These are phyloP conservation scores for Pseudoips prasinana DNA, from an alignment of 2,888 invertebrate species.

Conservation along the genomic window DNA sequence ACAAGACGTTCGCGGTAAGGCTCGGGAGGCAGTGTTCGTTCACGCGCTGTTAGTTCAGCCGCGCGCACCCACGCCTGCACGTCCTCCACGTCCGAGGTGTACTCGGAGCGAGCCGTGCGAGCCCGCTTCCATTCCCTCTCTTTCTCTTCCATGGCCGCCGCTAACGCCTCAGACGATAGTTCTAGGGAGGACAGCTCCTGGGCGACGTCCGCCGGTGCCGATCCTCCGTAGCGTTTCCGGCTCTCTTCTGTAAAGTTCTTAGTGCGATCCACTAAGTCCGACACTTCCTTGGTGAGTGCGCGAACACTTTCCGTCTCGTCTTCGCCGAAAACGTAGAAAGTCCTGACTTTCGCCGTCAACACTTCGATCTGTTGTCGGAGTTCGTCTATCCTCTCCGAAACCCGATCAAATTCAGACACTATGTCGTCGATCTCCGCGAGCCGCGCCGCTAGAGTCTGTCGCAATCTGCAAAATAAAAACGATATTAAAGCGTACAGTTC, in stretches of 20 bases:
- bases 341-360: slow-evolving; percentile 84
- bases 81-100: slow-evolving; percentile 89
- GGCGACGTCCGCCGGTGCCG: slow-evolving; percentile 89
- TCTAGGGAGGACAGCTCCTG: slow-evolving; percentile 92
- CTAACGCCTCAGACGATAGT: slow-evolving; percentile 89
- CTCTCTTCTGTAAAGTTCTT: slow-evolving; percentile 82
- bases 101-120: slow-evolving; percentile 90
- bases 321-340: slow-evolving; percentile 90
- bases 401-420: slow-evolving; percentile 88
- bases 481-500: slow-evolving; percentile 47
- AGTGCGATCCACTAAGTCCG: slow-evolving; percentile 79
- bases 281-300: slow-evolving; percentile 80
- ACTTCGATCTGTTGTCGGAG: slow-evolving; percentile 86
- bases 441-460: slow-evolving; percentile 89
- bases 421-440: slow-evolving; percentile 88
- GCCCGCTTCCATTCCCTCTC: slow-evolving; percentile 94
- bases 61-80: slow-evolving; percentile 92
- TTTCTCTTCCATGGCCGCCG: slow-evolving; percentile 92
- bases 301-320: slow-evolving; percentile 85
- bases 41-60: slow-evolving; percentile 91
- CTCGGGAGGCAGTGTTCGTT: slow-evolving; percentile 89
- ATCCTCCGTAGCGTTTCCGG: slow-evolving; percentile 83
- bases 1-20: slow-evolving; percentile 89
- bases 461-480: slow-evolving; percentile 85
- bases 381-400: slow-evolving; percentile 86